These are phyloP conservation scores for Rhagonycha lutea DNA, from an alignment of 2,888 invertebrate genomes.

Conservation along the genomic window DNA sequence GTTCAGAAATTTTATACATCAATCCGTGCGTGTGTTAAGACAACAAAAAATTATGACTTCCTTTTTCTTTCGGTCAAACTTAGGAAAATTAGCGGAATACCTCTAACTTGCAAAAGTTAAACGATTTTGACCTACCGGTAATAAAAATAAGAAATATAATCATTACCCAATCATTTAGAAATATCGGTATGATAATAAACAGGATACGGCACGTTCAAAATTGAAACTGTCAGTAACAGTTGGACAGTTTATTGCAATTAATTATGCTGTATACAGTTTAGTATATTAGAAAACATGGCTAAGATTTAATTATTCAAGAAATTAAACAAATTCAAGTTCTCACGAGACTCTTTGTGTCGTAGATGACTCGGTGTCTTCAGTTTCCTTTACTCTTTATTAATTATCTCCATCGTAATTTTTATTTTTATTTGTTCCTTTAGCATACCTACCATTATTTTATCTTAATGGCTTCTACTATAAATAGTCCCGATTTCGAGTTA, in stretches of 20 bases:
- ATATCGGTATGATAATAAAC: neutral
- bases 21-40: constrained; percentile 28
- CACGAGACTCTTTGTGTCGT: constrained; percentile 28
- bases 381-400: constrained; percentile 28
- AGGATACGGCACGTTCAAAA: neutral
- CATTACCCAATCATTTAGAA: neutral
- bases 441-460: neutral
- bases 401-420: constrained; percentile 3
- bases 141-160: neutral
- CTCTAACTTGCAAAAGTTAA: neutral
- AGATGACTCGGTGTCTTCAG: constrained; percentile 24
- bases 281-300: constrained; percentile 10
- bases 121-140: neutral
- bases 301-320: constrained; percentile 25
- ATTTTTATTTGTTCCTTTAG: neutral
- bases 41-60: constrained; percentile 24
- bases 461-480: neutral
- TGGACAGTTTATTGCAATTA: constrained; percentile 21
- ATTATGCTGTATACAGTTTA: constrained; percentile 18
- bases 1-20: constrained; percentile 37
- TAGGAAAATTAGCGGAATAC: neutral
- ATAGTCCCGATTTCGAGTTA: neutral
- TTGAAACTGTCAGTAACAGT: neutral
- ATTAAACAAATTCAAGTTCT: constrained; percentile 23
- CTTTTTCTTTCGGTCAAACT: constrained; percentile 23